A percentile compares a stretch with the other conserved stretches of the same genome.
phyloP scores from a whole-genome alignment of 2,113 vertebrate genomes.

The Tupaia tana region DNA sequence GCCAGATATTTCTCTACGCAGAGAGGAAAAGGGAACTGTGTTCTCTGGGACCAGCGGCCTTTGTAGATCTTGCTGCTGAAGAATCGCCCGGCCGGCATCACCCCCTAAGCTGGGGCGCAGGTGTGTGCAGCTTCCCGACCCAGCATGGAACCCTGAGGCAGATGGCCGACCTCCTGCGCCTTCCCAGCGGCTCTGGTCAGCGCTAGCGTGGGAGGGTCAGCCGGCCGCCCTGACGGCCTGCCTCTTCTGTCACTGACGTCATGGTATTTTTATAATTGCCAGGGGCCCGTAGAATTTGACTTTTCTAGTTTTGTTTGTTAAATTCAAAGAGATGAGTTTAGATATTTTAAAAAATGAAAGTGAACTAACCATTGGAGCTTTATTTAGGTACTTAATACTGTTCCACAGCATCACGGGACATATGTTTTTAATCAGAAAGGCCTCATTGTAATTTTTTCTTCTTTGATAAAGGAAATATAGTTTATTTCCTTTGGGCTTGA shows the following conservation, averaged over 20 bases:
- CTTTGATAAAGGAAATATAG: slow-evolving; percentile 10
- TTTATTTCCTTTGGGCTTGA: slow-evolving; percentile 51
- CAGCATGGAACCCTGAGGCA: rapidly evolving
- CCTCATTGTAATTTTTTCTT: slow-evolving; percentile 47
- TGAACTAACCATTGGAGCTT: background rate
- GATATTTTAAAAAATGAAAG: slow-evolving; percentile 1
- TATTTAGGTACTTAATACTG: slow-evolving; percentile 26
- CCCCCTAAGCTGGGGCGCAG: background rate
- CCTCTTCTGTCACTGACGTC: background rate
- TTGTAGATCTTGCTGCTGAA: slow-evolving; percentile 10
- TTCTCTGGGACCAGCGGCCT: background rate
- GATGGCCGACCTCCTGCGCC: rapidly evolving
- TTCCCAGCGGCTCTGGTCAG: rapidly evolving
- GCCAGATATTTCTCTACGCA: slow-evolving; percentile 4
- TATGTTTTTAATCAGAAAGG: slow-evolving; percentile 45
- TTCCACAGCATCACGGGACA: slow-evolving; percentile 23
- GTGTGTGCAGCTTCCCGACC: rapidly evolving
- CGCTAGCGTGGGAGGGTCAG: background rate
- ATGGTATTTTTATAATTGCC: background rate
- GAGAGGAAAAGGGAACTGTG: slow-evolving; percentile 1
- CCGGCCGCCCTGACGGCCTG: background rate
- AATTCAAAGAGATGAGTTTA: slow-evolving; percentile 35
- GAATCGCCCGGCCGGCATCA: slow-evolving; percentile 13
- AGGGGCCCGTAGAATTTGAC: background rate
- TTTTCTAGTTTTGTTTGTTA: slow-evolving; percentile 48